Conservation (phyloP, 1,140 invertebrate genomes). For the Macrobrachium nipponense region DNA sequence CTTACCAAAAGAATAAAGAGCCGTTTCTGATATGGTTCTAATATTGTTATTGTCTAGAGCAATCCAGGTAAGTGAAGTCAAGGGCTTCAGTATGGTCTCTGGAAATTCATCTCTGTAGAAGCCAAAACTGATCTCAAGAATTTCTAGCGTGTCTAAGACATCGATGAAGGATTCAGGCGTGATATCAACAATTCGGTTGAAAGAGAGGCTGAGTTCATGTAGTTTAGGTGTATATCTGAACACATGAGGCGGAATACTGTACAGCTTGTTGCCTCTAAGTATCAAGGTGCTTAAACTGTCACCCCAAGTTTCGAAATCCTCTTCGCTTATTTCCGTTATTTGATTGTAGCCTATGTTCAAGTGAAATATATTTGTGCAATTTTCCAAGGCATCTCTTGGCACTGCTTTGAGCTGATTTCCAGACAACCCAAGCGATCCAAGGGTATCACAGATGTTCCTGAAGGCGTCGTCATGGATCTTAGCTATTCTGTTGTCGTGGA, state of each 20-base stretch:
- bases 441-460: constrained; percentile 78
- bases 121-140: constrained; percentile 86
- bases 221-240: constrained; percentile 76
- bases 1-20: constrained; percentile 69
- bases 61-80: constrained; percentile 83
- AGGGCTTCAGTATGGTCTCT: constrained; percentile 77
- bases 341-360: constrained; percentile 89
- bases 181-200: constrained; percentile 84
- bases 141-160: constrained; percentile 79
- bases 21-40: constrained; percentile 62
- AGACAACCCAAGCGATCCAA: constrained; percentile 83
- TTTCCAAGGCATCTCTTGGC: constrained; percentile 76
- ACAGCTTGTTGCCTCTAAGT: constrained; percentile 86
- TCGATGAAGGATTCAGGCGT: constrained; percentile 82
- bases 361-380: constrained; percentile 80
- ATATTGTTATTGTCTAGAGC: constrained; percentile 88
- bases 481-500: constrained; percentile 83
- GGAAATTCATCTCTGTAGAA: constrained; percentile 81
- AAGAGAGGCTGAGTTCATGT: constrained; percentile 87
- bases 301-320: constrained; percentile 84
- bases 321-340: constrained; percentile 79
- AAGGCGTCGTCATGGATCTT: constrained; percentile 83
- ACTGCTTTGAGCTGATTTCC: constrained; percentile 82
- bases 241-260: constrained; percentile 78
- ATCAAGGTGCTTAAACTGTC: constrained; percentile 83